Conservation (phyloP, 2,888 invertebrate genomes). For the Rhagium mordax region DNA sequence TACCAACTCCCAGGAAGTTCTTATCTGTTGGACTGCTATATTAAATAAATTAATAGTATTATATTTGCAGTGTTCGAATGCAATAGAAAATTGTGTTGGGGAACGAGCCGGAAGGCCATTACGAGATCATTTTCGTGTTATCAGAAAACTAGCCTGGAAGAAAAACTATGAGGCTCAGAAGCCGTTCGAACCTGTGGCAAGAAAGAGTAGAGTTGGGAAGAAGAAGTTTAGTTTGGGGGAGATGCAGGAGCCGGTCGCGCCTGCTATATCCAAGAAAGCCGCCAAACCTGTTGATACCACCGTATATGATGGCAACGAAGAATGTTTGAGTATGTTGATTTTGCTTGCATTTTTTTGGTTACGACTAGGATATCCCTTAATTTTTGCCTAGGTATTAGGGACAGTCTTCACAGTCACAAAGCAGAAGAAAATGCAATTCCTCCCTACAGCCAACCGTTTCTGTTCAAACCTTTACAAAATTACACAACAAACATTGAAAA, state of each 20-base stretch:
- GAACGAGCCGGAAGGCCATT: slow-evolving; percentile 66
- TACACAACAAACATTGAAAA: slow-evolving; percentile 67
- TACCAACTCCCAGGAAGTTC: too few species aligned
- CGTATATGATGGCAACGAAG: not conserved
- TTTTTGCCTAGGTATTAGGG: slow-evolving; percentile 47
- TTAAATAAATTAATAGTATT: too few species aligned
- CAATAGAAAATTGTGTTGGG: slow-evolving; percentile 67
- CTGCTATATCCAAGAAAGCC: slow-evolving; percentile 27
- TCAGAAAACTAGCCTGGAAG: slow-evolving; percentile 67
- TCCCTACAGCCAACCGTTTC: slow-evolving; percentile 57
- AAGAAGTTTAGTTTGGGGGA: too few species aligned
- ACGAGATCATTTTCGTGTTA: slow-evolving; percentile 67
- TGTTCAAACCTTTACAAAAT: slow-evolving; percentile 65
- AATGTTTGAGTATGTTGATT: slow-evolving; percentile 12
- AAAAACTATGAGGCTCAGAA: slow-evolving; percentile 60
- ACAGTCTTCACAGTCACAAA: slow-evolving; percentile 62
- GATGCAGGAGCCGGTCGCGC: slow-evolving; percentile 32
- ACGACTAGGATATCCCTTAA: not conserved
- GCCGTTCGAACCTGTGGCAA: slow-evolving; percentile 59
- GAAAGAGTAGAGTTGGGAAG: slow-evolving; percentile 48
- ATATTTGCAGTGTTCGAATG: slow-evolving; percentile 65
- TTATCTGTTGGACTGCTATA: too few species aligned
- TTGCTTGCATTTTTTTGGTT: too few species aligned
- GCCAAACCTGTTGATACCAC: not conserved
- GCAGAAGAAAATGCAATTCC: slow-evolving; percentile 61